Evolutionary conservation across 2,888 invertebrate genomes (phyloP).

Genomic region (Diplolepis rosae): DNA sequence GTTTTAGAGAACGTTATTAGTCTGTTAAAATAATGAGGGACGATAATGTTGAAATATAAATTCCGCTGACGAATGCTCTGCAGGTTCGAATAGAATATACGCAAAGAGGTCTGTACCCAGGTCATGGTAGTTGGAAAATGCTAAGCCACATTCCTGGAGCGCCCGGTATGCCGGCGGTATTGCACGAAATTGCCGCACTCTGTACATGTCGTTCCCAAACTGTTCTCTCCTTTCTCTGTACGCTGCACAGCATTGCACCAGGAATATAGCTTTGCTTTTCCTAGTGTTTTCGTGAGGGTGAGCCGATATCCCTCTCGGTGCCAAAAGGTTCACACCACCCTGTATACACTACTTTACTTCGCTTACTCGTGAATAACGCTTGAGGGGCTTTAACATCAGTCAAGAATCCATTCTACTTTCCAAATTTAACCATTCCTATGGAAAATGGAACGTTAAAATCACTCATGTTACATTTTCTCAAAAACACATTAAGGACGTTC

Average conservation of each 20-base stretch:
- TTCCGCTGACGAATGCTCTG: conserved; percentile 40
- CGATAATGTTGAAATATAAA: conserved; percentile 21
- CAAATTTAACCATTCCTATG: not conserved
- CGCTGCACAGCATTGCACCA: not conserved
- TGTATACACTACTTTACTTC: conserved; percentile 40
- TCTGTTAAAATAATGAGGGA: conserved; percentile 1
- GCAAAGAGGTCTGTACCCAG: conserved; percentile 40
- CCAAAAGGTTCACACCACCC: conserved; percentile 45
- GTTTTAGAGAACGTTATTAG: conserved; percentile 17
- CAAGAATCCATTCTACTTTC: conserved; percentile 40
- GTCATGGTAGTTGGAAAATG: conserved; percentile 65
- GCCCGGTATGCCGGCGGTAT: conserved; percentile 71
- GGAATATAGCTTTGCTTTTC: conserved; percentile 37
- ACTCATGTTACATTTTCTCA: too few species aligned
- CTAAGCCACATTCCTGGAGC: conserved; percentile 71
- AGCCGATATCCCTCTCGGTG: conserved; percentile 7
- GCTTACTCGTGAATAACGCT: conserved; percentile 43
- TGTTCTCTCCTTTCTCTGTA: conserved; percentile 35
- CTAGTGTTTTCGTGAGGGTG: conserved; percentile 23
- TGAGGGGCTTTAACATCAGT: conserved; percentile 47
- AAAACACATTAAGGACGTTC: too few species aligned
- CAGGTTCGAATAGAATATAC: conserved; percentile 44
- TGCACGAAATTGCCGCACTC: conserved; percentile 73
- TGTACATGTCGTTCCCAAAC: conserved; percentile 70
- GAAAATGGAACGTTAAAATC: too few species aligned